Conservation (phyloP, 2,888 invertebrate species). For the Holacanthella duospinosa region DNA sequence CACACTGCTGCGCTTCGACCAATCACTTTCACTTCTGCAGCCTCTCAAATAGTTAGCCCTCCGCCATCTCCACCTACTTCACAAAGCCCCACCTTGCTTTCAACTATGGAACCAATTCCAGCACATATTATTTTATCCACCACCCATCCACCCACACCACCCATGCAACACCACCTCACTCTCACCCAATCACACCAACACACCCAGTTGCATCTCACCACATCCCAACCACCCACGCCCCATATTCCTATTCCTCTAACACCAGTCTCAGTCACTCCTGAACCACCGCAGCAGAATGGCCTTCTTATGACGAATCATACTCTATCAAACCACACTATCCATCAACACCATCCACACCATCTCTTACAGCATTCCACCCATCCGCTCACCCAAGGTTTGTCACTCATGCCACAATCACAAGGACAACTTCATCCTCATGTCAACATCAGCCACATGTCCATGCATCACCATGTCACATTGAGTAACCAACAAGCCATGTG, state of each 20-base stretch:
- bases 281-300: neutral
- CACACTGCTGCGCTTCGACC: neutral
- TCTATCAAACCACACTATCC: neutral
- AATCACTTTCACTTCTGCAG: slow-evolving; percentile 1
- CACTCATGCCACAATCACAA: slow-evolving; percentile 4
- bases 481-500: slow-evolving; percentile 11
- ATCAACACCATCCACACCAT: slow-evolving; percentile 8
- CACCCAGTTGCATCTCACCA: neutral
- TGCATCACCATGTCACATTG: slow-evolving; percentile 12
- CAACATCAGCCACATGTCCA: slow-evolving; percentile 15
- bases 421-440: slow-evolving; percentile 13
- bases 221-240: slow-evolving; percentile 9
- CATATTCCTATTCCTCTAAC: slow-evolving; percentile 4
- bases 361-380: slow-evolving; percentile 2
- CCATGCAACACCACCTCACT: neutral
- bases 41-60: neutral
- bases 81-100: neutral
- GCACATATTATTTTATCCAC: too few species aligned
- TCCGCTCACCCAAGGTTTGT: neutral
- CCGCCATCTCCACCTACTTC: neutral
- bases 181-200: neutral
- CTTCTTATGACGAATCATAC: neutral
- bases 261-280: neutral
- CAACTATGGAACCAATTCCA: neutral
- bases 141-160: too few species aligned